These are phyloP conservation scores for Zoanthus sociatus DNA, from an alignment of 92 coral and sea anemone species.

Conservation along the genomic window DNA sequence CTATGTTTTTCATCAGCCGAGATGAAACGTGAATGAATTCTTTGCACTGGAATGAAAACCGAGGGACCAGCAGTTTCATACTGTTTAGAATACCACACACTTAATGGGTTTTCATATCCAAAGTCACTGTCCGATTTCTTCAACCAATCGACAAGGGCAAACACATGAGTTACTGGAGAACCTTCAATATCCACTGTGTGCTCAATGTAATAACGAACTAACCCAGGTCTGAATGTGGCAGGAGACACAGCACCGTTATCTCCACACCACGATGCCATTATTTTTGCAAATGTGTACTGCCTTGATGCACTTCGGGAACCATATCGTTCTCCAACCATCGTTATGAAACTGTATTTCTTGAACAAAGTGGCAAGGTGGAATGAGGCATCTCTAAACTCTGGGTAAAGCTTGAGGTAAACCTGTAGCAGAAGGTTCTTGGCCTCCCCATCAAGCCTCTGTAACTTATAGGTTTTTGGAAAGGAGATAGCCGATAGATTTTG, in stretches of 20 bases:
- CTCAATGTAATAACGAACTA: conserved; percentile 39
- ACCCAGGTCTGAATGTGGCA: conserved; percentile 45
- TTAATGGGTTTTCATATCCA: conserved; percentile 35
- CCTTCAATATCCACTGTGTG: conserved; percentile 33
- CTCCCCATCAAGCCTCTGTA: conserved; percentile 33
- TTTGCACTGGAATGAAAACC: not conserved
- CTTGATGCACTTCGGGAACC: conserved; percentile 42
- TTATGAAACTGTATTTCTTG: conserved; percentile 28
- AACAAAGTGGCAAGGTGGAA: conserved; percentile 20
- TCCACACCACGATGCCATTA: conserved; percentile 48
- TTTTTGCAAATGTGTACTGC: conserved; percentile 29
- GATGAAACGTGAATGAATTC: conserved; percentile 7
- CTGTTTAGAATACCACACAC: conserved; percentile 37
- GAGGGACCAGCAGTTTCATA: conserved; percentile 25
- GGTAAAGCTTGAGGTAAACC: conserved; percentile 41
- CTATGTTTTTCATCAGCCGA: not conserved
- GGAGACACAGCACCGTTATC: conserved; percentile 37
- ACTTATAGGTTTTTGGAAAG: conserved; percentile 37
- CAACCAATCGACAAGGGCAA: conserved; percentile 47
- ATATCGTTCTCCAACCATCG: conserved; percentile 47
- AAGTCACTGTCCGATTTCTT: conserved; percentile 20
- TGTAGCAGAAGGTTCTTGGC: not conserved
- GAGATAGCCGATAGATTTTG: conserved; percentile 15
- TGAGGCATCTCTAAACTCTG: not conserved
- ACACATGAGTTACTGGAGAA: conserved; percentile 28